Evolutionary conservation across 2,888 invertebrate species (phyloP).

Genomic region (Tenthredo notha): DNA sequence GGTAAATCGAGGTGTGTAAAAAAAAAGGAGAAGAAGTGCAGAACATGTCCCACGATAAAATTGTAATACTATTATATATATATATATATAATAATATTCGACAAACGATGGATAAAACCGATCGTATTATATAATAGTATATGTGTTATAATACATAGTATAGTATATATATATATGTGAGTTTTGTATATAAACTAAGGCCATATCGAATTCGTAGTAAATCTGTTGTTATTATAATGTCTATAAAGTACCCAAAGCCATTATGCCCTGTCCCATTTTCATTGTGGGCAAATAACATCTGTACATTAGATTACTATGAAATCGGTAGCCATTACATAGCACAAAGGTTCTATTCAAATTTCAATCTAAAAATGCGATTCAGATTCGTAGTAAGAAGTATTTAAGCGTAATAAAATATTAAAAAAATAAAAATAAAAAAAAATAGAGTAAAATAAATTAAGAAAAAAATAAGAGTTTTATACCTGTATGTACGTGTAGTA

Average conservation of each 20-base stretch:
- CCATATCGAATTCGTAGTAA: constrained; percentile 50
- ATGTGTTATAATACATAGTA: neutral
- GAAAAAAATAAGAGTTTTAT: neutral
- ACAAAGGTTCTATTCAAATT: constrained; percentile 75
- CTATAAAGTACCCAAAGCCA: constrained; percentile 53
- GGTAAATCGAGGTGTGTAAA: too few relatives aligned
- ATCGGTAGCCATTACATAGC: constrained; percentile 72
- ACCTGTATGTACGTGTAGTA: neutral
- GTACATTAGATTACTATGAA: constrained; percentile 77
- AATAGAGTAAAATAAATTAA: constrained; percentile 40
- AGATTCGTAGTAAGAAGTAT: constrained; percentile 57
- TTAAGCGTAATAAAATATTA: neutral
- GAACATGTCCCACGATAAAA: neutral
- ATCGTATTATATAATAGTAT: neutral
- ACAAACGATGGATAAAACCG: neutral
- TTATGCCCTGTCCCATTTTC: constrained; percentile 67
- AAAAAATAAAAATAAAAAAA: neutral
- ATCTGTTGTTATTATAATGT: constrained; percentile 54
- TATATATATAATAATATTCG: neutral
- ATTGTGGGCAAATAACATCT: constrained; percentile 77
- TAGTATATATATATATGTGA: neutral
- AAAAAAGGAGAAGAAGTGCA: neutral
- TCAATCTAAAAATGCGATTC: constrained; percentile 72
- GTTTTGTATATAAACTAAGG: neutral
- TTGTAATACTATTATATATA: neutral